Evolutionary conservation across 1,140 invertebrate species (phyloP), one percentile per base, ranked within the genome.

Genomic region (Ooceraea biroi): DNA sequence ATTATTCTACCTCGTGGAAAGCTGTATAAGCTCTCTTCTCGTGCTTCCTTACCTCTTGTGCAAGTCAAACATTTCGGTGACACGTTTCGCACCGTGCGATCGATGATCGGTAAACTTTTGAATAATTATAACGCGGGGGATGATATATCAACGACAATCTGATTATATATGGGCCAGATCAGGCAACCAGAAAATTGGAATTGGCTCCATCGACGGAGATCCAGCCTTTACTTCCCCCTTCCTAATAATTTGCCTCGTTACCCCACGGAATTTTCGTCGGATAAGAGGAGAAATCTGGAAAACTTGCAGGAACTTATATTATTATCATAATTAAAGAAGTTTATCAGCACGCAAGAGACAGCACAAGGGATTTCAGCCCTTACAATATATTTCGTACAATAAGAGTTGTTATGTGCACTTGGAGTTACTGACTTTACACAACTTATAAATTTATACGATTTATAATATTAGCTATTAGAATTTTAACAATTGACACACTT

Each of bases 121-220:
- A 92, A 93, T 94, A 94, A 94, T 94, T 94, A 92, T 91, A 85
- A 86, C 50, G 19, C 48, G 46, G 48, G 22, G 12, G 76, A 84
- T 87, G 82, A 91, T 91, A 92, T 91, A 93, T 92, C 77, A 89
- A 69, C 48, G 77, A 76, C 72, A 73, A 76, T 50, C 57, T 36
- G 82, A 80, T 90, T 87, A 89, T 90, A 89, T 90, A 90, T 85
- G 71, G 85, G 77, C 85, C 85, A 77, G 88, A 71, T 73, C 91
- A 92, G 84, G 90, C 91, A 94, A 78, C 92, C 90, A 93, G 93
- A 94, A 94, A 94, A 94, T 94, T 94, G 92, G 91, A 91, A 92
- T 89, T 85, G 85, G 85, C 89, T 93, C 90, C 87, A 92, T 91
- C 85, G 86, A 50, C 41, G 25, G 17, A 68, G 76, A 78, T 78